These are phyloP conservation scores for Xiphophorus maculatus DNA, from an alignment of 2,113 vertebrate genomes.

Conservation along the genomic window DNA sequence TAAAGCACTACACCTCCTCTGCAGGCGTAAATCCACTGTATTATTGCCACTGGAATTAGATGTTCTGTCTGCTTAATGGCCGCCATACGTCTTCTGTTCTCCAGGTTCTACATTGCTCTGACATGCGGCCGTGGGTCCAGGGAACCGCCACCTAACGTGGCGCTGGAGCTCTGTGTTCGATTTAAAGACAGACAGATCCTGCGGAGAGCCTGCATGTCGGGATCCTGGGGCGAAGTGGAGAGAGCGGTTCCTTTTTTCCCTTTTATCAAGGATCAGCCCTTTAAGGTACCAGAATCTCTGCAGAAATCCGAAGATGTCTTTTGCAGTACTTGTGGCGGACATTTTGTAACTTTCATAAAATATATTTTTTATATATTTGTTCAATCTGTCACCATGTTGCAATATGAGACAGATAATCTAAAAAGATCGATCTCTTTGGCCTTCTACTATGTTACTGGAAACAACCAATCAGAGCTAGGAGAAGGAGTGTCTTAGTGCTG, in stretches of 20 bases:
- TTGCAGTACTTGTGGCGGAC: no score
- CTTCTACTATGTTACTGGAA: no score
- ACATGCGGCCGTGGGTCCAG: slow-evolving; percentile 85
- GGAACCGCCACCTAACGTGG: slow-evolving; percentile 86
- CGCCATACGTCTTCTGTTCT: rapidly evolving
- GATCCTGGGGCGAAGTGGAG: slow-evolving; percentile 87
- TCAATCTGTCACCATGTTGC: no score
- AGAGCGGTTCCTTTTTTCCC: slow-evolving; percentile 56
- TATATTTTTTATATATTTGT: no score
- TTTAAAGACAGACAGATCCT: slow-evolving; percentile 89
- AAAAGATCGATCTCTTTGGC: no score
- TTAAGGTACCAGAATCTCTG: slow-evolving; percentile 80
- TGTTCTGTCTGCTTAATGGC: not conserved
- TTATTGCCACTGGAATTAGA: not conserved
- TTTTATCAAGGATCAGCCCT: slow-evolving; percentile 85
- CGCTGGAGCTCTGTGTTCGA: slow-evolving; percentile 88
- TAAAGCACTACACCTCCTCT: no score
- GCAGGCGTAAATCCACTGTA: no score
- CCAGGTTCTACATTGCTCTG: slow-evolving; percentile 92
- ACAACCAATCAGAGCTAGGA: no score
- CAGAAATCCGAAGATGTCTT: not conserved
- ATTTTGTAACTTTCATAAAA: no score
- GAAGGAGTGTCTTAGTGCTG: no score
- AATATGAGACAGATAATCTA: no score
- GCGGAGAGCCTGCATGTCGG: slow-evolving; percentile 87